Conservation (phyloP, 1,140 invertebrate species). For the Leptopilina clavipes region DNA sequence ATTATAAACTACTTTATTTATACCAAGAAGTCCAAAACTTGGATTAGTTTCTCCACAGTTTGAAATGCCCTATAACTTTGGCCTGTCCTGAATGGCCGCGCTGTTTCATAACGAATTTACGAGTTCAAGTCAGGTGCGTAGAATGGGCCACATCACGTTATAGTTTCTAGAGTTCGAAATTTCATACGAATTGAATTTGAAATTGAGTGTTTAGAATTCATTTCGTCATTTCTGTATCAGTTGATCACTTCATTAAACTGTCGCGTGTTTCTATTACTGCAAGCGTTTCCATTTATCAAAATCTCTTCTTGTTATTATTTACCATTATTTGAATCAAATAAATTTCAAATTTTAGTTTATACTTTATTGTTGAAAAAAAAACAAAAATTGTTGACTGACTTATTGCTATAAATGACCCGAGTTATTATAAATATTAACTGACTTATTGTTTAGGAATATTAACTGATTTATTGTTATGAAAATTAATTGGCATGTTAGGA, state of each 20-base stretch:
- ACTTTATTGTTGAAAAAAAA: too few relatives aligned
- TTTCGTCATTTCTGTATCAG: background rate
- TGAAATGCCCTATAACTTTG: constrained; percentile 48
- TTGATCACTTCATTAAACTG: constrained; percentile 5
- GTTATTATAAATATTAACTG: too few relatives aligned
- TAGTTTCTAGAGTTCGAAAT: constrained; percentile 1
- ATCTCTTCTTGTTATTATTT: too few relatives aligned
- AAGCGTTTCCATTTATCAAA: background rate
- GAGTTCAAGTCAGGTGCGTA: constrained; percentile 9
- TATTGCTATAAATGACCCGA: too few relatives aligned
- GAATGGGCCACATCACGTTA: background rate
- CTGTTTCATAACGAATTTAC: constrained; percentile 22
- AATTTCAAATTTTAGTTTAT: too few relatives aligned
- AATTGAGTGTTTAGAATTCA: constrained; percentile 5
- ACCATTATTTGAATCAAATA: too few relatives aligned
- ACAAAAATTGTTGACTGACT: too few relatives aligned
- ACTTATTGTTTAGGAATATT: too few relatives aligned
- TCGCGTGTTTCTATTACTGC: background rate
- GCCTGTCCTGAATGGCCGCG: background rate
- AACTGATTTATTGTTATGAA: too few relatives aligned
- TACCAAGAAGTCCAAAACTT: constrained; percentile 56
- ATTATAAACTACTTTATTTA: constrained; percentile 40
- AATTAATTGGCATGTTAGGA: too few relatives aligned
- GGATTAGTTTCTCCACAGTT: constrained; percentile 61
- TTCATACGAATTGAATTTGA: constrained; percentile 10